Conservation (phyloP, 2,797 vertebrate species). For the Enteromius paludinosus region DNA sequence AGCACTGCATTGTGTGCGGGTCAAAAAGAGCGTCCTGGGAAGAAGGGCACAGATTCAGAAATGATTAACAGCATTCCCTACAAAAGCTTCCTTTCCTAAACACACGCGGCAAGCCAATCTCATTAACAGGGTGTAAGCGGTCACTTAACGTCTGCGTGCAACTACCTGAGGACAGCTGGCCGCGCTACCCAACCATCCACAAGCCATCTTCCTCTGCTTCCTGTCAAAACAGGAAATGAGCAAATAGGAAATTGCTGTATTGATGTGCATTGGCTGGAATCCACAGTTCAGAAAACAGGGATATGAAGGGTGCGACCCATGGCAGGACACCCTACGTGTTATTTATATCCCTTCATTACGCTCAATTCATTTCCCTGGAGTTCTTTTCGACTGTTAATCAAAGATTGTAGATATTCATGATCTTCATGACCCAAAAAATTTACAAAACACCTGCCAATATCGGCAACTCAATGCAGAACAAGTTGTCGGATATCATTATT, state of each 20-base stretch:
- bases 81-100: conserved; percentile 80
- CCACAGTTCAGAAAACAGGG: conserved; percentile 77
- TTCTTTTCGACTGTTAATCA: conserved; percentile 58
- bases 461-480: not conserved
- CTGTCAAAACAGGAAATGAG: conserved; percentile 86
- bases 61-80: conserved; percentile 75
- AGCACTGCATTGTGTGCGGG: conserved; percentile 73
- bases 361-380: conserved; percentile 77
- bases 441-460: not conserved
- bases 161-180: conserved; percentile 46
- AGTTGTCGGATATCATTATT: not conserved
- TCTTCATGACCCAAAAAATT: not conserved
- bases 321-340: conserved; percentile 68
- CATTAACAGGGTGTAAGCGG: conserved; percentile 50
- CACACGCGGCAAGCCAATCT: conserved; percentile 62
- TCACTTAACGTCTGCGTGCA: conserved; percentile 5
- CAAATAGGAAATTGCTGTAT: conserved; percentile 80
- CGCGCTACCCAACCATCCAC: conserved; percentile 6
- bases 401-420: conserved; percentile 6
- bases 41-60: conserved; percentile 71
- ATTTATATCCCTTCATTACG: conserved; percentile 80
- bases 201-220: conserved; percentile 81
- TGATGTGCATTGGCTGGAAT: conserved; percentile 77
- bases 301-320: conserved; percentile 69
- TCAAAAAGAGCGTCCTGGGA: conserved; percentile 71